Conservation (phyloP, 2,888 invertebrate species). For the Acrobasis suavella region DNA sequence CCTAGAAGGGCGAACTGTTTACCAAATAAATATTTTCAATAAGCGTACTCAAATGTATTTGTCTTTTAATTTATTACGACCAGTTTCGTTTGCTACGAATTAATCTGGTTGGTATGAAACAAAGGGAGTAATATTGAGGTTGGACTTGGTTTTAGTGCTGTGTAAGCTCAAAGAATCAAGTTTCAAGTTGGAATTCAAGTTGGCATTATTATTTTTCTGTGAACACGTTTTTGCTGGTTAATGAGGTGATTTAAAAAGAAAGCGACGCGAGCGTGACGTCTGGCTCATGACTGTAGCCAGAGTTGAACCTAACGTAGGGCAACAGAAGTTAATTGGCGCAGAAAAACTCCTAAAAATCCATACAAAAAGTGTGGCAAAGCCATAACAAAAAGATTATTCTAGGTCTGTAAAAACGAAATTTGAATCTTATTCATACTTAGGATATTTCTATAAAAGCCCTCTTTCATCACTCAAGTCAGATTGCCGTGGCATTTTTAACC, state of each 20-base stretch:
- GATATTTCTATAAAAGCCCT: no score
- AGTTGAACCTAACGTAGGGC: background rate
- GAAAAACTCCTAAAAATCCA: no score
- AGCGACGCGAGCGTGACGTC: slow-evolving; percentile 50
- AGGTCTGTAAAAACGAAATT: no score
- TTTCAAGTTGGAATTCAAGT: slow-evolving; percentile 49
- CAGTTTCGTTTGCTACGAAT: slow-evolving; percentile 28
- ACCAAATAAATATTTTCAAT: slow-evolving; percentile 71
- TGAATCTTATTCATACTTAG: no score
- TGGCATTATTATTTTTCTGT: slow-evolving; percentile 53
- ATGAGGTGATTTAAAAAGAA: slow-evolving; percentile 67
- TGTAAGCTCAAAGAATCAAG: slow-evolving; percentile 48
- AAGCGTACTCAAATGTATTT: slow-evolving; percentile 63
- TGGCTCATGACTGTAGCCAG: slow-evolving; percentile 37
- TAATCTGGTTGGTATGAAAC: slow-evolving; percentile 28
- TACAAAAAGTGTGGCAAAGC: no score
- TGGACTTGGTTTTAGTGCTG: slow-evolving; percentile 32
- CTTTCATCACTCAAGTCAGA: no score
- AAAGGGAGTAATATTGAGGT: slow-evolving; percentile 28
- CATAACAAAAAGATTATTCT: no score
- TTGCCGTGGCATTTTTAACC: no score
- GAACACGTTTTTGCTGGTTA: slow-evolving; percentile 62
- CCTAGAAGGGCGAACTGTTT: slow-evolving; percentile 56
- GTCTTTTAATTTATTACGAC: slow-evolving; percentile 62
- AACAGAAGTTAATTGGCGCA: no score